Base-by-base conservation (phyloP, 2,888 invertebrate genomes). In the Chymomyza caudatula region DNA sequence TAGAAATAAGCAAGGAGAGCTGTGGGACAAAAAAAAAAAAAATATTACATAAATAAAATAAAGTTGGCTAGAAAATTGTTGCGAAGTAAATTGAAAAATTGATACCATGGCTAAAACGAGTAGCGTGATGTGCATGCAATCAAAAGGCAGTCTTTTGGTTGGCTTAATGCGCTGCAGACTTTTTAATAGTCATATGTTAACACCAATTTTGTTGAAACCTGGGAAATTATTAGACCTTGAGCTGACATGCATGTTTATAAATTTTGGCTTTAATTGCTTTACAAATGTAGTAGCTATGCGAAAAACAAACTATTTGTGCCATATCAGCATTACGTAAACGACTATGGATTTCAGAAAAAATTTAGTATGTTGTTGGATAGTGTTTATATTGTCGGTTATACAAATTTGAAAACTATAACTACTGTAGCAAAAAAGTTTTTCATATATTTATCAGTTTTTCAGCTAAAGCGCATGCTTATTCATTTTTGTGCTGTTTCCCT, bases 11-110 rank as follows among this genome's bases (percentile, higher is more conserved):
- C 78, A 73, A 53, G 65, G 19, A 25, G 51, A n/a, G 47, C 13
- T 4, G 25, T 25, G 54, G 54, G 54, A 17, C 47, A 22, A 29
- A 37, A 15, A 20, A 19, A 56, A 2, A 54, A 23, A 29, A 15
- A 44, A 22, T 53, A 55, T n/a, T n/a, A 42, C 23, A 51, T 52
- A 11, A 65, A 13, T 22, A 53, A 53, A 4, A 37, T 44, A 29
- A 75, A 65, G 65, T 74, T 74, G 71, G 43, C 76, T 69, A 72
- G 63, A 76, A 76, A 79, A 79, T 78, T 71, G 73, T 72, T 66
- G 56, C 54, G 60, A 67, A 65, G 51, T 54, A 74, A 82, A 78
- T 76, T 82, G 70, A 65, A 67, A 72, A 76, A 74, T 74, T 69
- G 65, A 69, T 65, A 64, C 58, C 44, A 61, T 60, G 29, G 4